Evolutionary conservation across 2,797 vertebrate species (phyloP).

Genomic region (Chelidonichthys spinosus): DNA sequence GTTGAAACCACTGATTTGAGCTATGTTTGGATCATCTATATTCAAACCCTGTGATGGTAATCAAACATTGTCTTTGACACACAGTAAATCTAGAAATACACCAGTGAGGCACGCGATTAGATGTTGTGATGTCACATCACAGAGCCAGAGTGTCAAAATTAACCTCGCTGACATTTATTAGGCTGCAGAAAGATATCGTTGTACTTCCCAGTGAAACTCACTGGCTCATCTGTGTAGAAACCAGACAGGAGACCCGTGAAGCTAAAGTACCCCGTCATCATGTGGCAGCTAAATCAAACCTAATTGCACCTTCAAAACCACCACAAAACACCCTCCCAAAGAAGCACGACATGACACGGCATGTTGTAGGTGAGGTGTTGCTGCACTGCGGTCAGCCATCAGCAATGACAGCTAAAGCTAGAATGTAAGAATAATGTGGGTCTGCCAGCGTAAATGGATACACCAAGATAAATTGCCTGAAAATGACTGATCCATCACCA

Average conservation of each 20-base stretch:
- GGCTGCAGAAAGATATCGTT: constrained; percentile 17
- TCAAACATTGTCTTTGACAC: constrained; percentile 43
- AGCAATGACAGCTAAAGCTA: constrained; percentile 48
- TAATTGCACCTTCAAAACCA: constrained; percentile 72
- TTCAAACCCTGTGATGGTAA: constrained; percentile 27
- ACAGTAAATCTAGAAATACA: constrained; percentile 26
- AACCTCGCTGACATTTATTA: constrained; percentile 9
- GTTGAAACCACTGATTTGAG: constrained; percentile 61
- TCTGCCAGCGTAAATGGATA: constrained; percentile 41
- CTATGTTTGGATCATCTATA: constrained; percentile 59
- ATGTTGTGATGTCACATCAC: constrained; percentile 18
- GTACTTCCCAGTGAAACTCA: constrained; percentile 51
- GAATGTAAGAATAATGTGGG: constrained; percentile 59
- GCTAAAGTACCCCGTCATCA: constrained; percentile 58
- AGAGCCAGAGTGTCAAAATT: constrained; percentile 18
- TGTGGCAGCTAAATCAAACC: constrained; percentile 67
- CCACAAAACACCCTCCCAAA: constrained; percentile 64
- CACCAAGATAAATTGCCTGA: constrained; percentile 26
- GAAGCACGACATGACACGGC: constrained; percentile 68
- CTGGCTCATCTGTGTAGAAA: constrained; percentile 53
- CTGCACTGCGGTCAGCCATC: constrained; percentile 39
- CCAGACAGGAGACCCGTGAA: constrained; percentile 64
- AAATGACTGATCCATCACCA: constrained; percentile 47
- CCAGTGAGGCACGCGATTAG: constrained; percentile 8
- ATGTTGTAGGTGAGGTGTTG: constrained; percentile 66